These are phyloP conservation scores for Anolis apletophallus DNA, from an alignment of 2,797 vertebrate genomes.

Conservation along the genomic window DNA sequence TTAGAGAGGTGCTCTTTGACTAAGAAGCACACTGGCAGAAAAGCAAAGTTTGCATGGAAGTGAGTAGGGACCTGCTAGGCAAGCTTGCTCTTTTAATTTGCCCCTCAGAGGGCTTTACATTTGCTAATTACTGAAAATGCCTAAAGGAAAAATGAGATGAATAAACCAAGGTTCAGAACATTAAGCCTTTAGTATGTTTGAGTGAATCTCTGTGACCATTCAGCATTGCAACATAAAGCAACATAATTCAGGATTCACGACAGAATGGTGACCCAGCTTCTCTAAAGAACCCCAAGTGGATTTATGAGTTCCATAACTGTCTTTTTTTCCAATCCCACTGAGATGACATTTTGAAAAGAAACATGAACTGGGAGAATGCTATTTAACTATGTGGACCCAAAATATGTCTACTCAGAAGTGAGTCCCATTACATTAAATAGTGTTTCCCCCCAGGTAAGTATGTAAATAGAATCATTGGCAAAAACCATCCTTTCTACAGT, in stretches of 20 bases:
- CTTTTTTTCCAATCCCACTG: neutral
- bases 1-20: neutral
- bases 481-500: neutral
- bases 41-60: neutral
- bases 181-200: neutral
- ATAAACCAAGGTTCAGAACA: slow-evolving; percentile 1
- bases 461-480: neutral
- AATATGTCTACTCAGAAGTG: no score
- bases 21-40: neutral
- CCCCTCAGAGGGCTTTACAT: neutral
- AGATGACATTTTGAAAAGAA: neutral
- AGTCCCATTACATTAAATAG: no score
- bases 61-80: neutral
- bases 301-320: neutral
- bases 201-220: neutral
- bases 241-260: neutral
- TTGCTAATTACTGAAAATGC: neutral
- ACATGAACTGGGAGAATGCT: neutral
- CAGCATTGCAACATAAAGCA: neutral
- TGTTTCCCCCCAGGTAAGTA: neutral
- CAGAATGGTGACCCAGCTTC: neutral
- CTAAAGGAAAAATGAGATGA: neutral
- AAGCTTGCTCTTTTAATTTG: slow-evolving; percentile 5
- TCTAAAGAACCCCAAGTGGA: neutral
- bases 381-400: neutral